Evolutionary conservation across 1,140 invertebrate species (phyloP).

Genomic region (Latrodectus geometricus): DNA sequence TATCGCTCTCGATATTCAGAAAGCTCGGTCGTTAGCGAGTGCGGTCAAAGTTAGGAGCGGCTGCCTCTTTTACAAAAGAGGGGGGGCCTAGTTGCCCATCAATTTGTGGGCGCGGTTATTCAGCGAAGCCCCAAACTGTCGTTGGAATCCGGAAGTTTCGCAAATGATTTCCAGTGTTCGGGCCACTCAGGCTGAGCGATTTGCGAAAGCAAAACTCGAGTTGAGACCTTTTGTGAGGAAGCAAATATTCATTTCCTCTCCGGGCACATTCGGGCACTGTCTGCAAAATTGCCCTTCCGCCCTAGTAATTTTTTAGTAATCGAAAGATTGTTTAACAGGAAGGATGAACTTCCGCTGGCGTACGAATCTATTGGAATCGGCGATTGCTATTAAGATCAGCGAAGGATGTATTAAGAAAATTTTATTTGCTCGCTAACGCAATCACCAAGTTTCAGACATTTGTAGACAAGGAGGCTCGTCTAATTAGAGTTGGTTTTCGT

Average conservation of each 20-base stretch:
- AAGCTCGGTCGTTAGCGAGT: slow-evolving; percentile 8
- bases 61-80: slow-evolving; percentile 8
- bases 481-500: too few species aligned
- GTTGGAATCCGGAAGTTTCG: slow-evolving; percentile 38
- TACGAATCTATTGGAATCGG: too few species aligned
- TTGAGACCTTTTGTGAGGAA: slow-evolving; percentile 18
- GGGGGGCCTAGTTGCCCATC: neutral
- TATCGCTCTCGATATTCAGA: neutral
- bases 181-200: slow-evolving; percentile 5
- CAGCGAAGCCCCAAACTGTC: neutral
- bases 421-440: too few species aligned
- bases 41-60: neutral
- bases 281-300: neutral
- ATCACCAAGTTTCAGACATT: too few species aligned
- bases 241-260: slow-evolving; percentile 47
- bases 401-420: too few species aligned
- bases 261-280: neutral
- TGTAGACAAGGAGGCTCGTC: too few species aligned
- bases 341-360: too few species aligned
- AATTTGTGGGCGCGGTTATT: neutral
- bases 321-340: neutral
- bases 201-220: neutral
- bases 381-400: too few species aligned
- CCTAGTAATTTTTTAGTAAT: neutral
- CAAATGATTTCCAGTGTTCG: slow-evolving; percentile 36